Evolutionary conservation across 2,113 vertebrate genomes (phyloP).

Genomic region (Brachypteracias leptosomus): DNA sequence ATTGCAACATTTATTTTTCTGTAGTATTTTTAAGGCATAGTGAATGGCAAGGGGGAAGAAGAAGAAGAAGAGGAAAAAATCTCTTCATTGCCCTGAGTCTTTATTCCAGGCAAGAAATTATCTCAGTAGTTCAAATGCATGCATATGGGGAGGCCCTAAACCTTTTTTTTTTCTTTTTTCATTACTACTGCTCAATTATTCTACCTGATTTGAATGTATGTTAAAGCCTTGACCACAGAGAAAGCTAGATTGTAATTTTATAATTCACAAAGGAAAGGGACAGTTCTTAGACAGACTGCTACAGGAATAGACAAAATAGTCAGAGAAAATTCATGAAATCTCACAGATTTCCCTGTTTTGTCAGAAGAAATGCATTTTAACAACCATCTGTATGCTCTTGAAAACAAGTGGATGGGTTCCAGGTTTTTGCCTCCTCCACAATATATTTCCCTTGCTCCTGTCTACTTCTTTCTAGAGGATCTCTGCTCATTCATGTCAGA

Average conservation of each 20-base stretch:
- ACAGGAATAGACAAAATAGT: background rate
- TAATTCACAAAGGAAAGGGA: background rate
- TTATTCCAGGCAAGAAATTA: background rate
- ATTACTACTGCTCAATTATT: background rate
- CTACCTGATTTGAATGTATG: background rate
- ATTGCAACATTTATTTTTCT: background rate
- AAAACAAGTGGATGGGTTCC: background rate
- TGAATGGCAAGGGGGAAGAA: background rate
- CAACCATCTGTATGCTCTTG: background rate
- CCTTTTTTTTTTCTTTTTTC: accelerated
- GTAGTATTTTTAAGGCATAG: background rate
- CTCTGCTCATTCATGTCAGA: background rate
- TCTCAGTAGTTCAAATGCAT: background rate
- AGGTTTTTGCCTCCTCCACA: background rate
- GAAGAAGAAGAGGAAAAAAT: background rate
- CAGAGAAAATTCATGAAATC: background rate
- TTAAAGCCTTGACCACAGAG: background rate
- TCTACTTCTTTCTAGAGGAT: background rate
- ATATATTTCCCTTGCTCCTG: background rate
- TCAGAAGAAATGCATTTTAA: background rate
- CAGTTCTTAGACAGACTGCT: background rate
- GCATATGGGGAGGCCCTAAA: background rate
- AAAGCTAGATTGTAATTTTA: background rate
- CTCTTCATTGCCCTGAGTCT: background rate
- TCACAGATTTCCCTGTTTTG: background rate